Base-by-base conservation (phyloP, 2,113 vertebrate genomes). In the Acrocephalus kingi region DNA sequence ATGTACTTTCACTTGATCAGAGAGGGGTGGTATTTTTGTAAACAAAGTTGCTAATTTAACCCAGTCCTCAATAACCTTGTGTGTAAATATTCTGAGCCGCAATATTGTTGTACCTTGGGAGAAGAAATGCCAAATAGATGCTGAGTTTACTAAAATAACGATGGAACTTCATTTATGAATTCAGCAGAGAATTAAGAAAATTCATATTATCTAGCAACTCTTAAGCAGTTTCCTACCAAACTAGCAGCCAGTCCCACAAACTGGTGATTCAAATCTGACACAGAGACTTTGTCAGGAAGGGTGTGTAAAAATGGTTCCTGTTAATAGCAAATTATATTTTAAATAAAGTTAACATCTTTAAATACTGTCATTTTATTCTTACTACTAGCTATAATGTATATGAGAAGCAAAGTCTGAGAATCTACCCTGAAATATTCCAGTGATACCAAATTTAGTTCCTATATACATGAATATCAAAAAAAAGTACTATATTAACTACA, bases 21-120 rank as follows among this genome's bases (percentile, higher is more conserved):
- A 94, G 94, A 96, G 15, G 22, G 75, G 80, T 90, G 78, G 71
- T 97, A 96, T 97, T 97, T 97, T 97, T 97, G 89, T 96, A 97
- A 98, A 97, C 94, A 97, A 97, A 97, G 93, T 91, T 51, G 21
- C 84, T 97, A 97, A 98, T 97, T 97, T 97, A 95, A 95, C 67
- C 80, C 56, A 87, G 83, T 97, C 97, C 87, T 90, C 91, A 97
- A 97, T 96, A 97, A 97, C 97, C 75, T 81, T 81, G 49, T 94
- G 64, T 84, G 87, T 94, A 97, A 97, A 97, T 97, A 97, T 93
- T 94, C 95, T 89, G 85, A 94, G 72, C 56, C 77, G 81, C 73
- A 93, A 94, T 93, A 94, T 91, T 45, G 76, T n/a, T 82, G 75
- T 67, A 97, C 92, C 96, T 96, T 92, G 78, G 89, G 80, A 96